phyloP scores from a whole-genome alignment of 2,113 vertebrate genomes.

The Aix galericulata region DNA sequence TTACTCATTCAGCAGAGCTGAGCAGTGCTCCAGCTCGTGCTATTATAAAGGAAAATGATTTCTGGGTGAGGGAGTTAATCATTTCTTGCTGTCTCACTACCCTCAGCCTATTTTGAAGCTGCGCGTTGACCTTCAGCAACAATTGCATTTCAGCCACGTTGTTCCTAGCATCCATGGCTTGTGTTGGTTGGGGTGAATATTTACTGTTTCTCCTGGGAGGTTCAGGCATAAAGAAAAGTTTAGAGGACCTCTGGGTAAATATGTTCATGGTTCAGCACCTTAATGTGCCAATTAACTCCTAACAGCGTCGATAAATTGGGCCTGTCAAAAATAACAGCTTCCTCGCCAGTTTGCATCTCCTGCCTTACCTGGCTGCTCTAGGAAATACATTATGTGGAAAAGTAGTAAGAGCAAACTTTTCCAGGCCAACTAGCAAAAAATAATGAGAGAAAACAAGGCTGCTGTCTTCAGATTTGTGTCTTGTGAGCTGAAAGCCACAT shows the following conservation, averaged over 20 bases:
- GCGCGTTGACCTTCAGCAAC: slow-evolving; percentile 51
- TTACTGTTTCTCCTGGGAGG: slow-evolving; percentile 70
- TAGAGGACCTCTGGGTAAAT: slow-evolving; percentile 79
- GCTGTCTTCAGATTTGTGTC: neutral
- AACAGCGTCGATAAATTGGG: slow-evolving; percentile 81
- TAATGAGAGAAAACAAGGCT: neutral
- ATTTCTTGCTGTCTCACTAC: slow-evolving; percentile 61
- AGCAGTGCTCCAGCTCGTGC: neutral
- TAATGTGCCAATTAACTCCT: slow-evolving; percentile 83
- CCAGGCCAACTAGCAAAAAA: slow-evolving; percentile 30
- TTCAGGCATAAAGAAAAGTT: slow-evolving; percentile 80
- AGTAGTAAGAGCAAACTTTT: neutral
- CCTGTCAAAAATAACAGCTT: slow-evolving; percentile 81
- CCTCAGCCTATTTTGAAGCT: slow-evolving; percentile 34
- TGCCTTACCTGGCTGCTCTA: slow-evolving; percentile 24
- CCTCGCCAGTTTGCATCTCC: slow-evolving; percentile 58
- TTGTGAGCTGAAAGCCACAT: neutral
- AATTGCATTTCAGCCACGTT: slow-evolving; percentile 44
- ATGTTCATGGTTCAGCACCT: slow-evolving; percentile 82
- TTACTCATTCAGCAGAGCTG: slow-evolving; percentile 55
- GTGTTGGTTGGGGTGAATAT: slow-evolving; percentile 67
- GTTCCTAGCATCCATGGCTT: slow-evolving; percentile 53
- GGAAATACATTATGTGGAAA: neutral
- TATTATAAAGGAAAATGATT: slow-evolving; percentile 69
- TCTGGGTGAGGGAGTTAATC: slow-evolving; percentile 50